Percentiles rank a stretch among this genome's conserved stretches.
Evolutionary conservation across 1,140 invertebrate species (phyloP).

Genomic region (Halictus rubicundus): DNA sequence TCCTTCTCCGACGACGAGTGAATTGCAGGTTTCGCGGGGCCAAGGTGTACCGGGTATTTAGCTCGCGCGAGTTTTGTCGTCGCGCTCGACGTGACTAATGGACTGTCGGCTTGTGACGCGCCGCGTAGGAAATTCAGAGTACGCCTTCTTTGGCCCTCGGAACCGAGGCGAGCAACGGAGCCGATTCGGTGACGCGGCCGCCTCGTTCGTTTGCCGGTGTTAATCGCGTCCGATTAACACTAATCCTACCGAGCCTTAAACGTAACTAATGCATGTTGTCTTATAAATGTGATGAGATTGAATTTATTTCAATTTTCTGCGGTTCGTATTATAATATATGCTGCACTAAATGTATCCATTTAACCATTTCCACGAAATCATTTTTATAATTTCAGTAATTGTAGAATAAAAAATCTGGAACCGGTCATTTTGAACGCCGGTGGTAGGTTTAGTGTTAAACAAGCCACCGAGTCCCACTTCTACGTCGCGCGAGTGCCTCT

Average conservation of each 20-base stretch:
- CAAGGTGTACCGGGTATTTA: constrained; percentile 66
- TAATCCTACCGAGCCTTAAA: no score
- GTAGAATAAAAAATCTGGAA: no score
- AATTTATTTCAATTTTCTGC: no score
- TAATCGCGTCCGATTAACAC: constrained; percentile 17
- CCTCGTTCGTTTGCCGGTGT: not conserved
- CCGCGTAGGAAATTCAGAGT: constrained; percentile 53
- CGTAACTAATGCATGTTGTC: no score
- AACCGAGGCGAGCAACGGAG: constrained; percentile 8
- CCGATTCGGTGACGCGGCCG: constrained; percentile 4
- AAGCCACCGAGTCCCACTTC: not conserved
- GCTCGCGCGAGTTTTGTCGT: constrained; percentile 63
- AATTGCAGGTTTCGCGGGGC: constrained; percentile 65
- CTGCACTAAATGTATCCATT: no score
- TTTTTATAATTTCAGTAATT: no score
- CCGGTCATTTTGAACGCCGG: no score
- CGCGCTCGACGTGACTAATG: constrained; percentile 60
- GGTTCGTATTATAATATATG: no score
- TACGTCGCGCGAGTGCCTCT: not conserved
- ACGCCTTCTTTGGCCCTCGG: constrained; percentile 33
- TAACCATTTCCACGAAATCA: no score
- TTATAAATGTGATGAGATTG: no score
- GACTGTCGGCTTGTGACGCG: constrained; percentile 50
- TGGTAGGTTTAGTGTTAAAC: no score
- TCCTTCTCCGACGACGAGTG: constrained; percentile 56